These are phyloP conservation scores for Ptychoptera contaminata DNA, from an alignment of 2,888 invertebrate genomes.

Conservation along the genomic window DNA sequence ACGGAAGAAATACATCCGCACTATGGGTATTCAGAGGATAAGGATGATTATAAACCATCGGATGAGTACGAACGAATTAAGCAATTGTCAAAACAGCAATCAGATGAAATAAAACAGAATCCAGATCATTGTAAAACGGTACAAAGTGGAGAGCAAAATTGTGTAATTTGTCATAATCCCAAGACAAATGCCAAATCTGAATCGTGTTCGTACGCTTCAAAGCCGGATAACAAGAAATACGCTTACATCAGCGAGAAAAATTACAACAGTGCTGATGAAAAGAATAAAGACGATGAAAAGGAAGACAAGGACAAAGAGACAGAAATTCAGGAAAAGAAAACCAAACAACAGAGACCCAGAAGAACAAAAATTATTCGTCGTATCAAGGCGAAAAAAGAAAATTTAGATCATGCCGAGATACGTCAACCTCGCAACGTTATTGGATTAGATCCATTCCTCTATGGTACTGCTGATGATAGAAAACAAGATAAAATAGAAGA, in stretches of 20 bases:
- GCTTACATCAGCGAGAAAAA: constrained; percentile 48
- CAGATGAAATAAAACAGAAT: constrained; percentile 43
- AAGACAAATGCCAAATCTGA: constrained; percentile 63
- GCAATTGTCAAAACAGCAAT: constrained; percentile 43
- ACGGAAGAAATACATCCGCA: constrained; percentile 10
- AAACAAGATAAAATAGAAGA: background rate
- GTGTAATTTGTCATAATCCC: constrained; percentile 56
- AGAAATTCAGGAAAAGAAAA: background rate
- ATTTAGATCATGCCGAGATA: background rate
- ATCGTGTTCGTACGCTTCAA: constrained; percentile 61
- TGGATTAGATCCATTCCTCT: constrained; percentile 11
- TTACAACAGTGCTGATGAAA: constrained; percentile 37
- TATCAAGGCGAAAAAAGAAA: background rate
- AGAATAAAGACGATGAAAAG: background rate
- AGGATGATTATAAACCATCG: constrained; percentile 36
- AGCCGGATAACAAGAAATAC: constrained; percentile 54
- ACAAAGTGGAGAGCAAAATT: constrained; percentile 40
- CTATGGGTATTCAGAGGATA: constrained; percentile 31
- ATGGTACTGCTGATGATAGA: constrained; percentile 4
- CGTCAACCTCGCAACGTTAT: constrained; percentile 6
- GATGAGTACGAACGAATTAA: constrained; percentile 40
- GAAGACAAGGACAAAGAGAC: background rate
- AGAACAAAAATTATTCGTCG: background rate
- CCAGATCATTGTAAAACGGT: constrained; percentile 49
- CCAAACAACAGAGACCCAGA: background rate